These are phyloP conservation scores for Trissolcus basalis DNA, from an alignment of 1,140 invertebrate species.

Conservation along the genomic window DNA sequence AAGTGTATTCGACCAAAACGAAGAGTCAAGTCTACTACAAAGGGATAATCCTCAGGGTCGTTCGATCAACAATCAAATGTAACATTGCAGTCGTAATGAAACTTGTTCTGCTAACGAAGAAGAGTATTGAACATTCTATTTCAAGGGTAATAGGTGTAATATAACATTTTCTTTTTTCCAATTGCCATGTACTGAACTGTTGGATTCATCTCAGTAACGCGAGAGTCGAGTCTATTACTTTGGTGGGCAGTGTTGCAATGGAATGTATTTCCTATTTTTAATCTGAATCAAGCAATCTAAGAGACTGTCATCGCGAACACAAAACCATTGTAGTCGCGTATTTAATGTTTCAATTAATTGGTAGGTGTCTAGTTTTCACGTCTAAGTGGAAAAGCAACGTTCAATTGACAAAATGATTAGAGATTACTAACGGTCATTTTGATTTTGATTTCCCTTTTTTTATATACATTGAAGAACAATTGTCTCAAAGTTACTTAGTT, in stretches of 20 bases:
- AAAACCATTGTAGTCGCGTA: constrained; percentile 49
- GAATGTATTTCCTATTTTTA: constrained; percentile 36
- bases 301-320: constrained; percentile 46
- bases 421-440: constrained; percentile 37
- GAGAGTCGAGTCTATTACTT: constrained; percentile 22
- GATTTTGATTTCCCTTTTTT: constrained; percentile 12
- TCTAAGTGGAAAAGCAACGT: constrained; percentile 27
- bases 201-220: constrained; percentile 11
- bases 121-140: neutral
- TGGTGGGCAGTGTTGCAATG: constrained; percentile 33
- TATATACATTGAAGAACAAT: too few relatives aligned
- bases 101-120: neutral
- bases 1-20: constrained; percentile 47
- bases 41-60: constrained; percentile 24
- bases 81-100: constrained; percentile 21
- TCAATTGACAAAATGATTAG: constrained; percentile 34
- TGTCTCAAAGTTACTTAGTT: too few relatives aligned
- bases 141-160: neutral
- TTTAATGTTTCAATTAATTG: constrained; percentile 49
- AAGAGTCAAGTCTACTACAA: constrained; percentile 30
- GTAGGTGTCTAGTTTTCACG: constrained; percentile 47
- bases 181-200: constrained; percentile 1
- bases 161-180: neutral
- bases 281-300: constrained; percentile 36
- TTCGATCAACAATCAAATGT: constrained; percentile 9